Conservation (phyloP, 2,113 vertebrate species). For the Siniperca chuatsi region DNA sequence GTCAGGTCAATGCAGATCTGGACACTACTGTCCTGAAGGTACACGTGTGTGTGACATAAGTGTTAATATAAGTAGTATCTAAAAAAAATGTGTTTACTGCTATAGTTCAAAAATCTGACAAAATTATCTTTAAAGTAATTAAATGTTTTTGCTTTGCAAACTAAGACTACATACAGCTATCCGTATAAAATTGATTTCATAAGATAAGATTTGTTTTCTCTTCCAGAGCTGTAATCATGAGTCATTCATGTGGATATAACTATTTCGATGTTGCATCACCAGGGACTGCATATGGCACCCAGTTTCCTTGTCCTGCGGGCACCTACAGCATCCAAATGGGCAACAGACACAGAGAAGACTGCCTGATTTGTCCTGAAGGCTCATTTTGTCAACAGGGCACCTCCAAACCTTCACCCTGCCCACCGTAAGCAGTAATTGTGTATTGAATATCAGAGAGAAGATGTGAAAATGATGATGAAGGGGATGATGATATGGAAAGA, state of each 20-base stretch:
- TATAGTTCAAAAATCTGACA: not conserved
- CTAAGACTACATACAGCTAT: not conserved
- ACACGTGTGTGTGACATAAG: slow-evolving; percentile 11
- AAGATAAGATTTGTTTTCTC: slow-evolving; percentile 17
- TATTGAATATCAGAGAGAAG: not conserved
- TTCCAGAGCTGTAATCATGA: slow-evolving; percentile 21
- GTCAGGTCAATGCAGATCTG: slow-evolving; percentile 87
- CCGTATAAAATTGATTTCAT: not conserved
- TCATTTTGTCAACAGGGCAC: slow-evolving; percentile 88
- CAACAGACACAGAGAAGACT: slow-evolving; percentile 83
- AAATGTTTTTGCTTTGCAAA: not conserved
- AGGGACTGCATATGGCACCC: slow-evolving; percentile 85
- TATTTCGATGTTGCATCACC: slow-evolving; percentile 51
- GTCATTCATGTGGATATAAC: slow-evolving; percentile 48
- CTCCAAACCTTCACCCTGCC: slow-evolving; percentile 89
- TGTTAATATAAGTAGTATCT: not conserved
- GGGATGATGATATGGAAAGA: not conserved
- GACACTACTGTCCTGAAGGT: slow-evolving; percentile 91
- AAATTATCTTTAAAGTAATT: not conserved
- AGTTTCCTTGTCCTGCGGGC: slow-evolving; percentile 89
- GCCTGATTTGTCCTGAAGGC: slow-evolving; percentile 87
- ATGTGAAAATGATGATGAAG: slow-evolving; percentile 5
- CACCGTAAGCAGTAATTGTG: slow-evolving; percentile 81
- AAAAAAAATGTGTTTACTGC: not conserved
- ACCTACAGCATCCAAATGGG: slow-evolving; percentile 87